Conservation (phyloP, 2,888 invertebrate species). For the Muschampia plurimacula region DNA sequence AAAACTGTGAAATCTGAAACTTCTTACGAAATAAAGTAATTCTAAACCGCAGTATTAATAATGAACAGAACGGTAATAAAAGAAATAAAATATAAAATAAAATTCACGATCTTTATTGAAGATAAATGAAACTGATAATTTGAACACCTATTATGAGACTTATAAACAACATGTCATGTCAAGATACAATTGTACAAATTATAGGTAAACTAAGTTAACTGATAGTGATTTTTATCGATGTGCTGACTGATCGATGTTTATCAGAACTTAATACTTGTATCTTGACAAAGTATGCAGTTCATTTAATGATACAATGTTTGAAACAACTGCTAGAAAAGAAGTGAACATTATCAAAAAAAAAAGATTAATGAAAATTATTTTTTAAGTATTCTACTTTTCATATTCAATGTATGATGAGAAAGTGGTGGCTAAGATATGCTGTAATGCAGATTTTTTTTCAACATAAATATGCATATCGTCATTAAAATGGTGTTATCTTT, state of each 20-base stretch:
- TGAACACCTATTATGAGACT: not conserved
- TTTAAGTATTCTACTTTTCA: not conserved
- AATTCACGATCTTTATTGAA: too few relatives aligned
- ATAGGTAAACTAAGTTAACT: not conserved
- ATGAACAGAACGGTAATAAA: not conserved
- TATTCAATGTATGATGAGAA: not conserved
- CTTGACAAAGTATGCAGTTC: not conserved
- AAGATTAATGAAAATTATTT: not conserved
- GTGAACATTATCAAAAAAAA: too few relatives aligned
- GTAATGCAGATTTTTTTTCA: not conserved
- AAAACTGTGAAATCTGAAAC: not conserved
- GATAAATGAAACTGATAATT: not conserved
- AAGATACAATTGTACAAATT: not conserved
- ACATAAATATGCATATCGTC: slow-evolving; percentile 22
- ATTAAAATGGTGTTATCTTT: not conserved
- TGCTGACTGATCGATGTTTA: not conserved
- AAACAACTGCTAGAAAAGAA: not conserved
- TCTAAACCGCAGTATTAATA: not conserved
- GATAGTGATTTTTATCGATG: not conserved
- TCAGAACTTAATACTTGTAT: not conserved
- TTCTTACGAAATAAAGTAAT: not conserved
- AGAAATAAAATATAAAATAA: not conserved
- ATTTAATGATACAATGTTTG: not conserved
- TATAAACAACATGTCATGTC: not conserved
- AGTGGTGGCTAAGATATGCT: not conserved